Percentiles rank a stretch among this genome's conserved stretches.
These are phyloP conservation scores for Andrena fulva DNA, from an alignment of 2,888 invertebrate genomes.

Conservation along the genomic window DNA sequence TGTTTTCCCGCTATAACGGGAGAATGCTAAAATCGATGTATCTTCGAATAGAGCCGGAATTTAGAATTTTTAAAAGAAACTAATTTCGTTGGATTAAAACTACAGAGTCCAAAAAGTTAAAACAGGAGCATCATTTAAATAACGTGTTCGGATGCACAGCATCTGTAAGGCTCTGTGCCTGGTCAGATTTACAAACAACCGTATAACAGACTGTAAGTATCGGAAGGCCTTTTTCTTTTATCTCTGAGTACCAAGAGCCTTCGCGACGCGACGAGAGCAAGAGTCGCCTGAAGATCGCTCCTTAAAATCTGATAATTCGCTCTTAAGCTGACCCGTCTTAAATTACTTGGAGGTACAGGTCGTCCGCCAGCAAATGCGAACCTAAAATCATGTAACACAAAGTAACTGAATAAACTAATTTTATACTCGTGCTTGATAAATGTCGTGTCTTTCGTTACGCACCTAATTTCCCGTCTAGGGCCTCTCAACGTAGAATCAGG, in stretches of 20 bases:
- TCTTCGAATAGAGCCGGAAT: constrained; percentile 27
- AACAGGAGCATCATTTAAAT: neutral
- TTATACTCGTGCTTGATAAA: constrained; percentile 8
- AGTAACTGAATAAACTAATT: neutral
- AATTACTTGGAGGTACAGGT: constrained; percentile 81
- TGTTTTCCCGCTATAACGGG: constrained; percentile 45
- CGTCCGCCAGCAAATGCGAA: constrained; percentile 83
- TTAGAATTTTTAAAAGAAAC: neutral
- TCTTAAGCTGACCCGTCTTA: constrained; percentile 81
- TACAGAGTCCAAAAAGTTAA: neutral
- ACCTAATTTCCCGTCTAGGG: constrained; percentile 82
- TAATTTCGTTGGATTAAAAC: constrained; percentile 10
- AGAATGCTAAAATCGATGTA: constrained; percentile 26
- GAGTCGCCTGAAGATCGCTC: constrained; percentile 80
- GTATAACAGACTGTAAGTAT: constrained; percentile 73
- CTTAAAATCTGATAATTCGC: constrained; percentile 83
- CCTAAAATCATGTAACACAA: constrained; percentile 66
- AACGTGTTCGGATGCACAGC: constrained; percentile 23
- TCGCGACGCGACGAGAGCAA: constrained; percentile 81
- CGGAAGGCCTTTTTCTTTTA: constrained; percentile 75
- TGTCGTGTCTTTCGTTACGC: constrained; percentile 25
- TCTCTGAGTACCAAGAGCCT: constrained; percentile 81
- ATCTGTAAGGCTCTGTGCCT: constrained; percentile 5
- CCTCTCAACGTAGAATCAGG: constrained; percentile 81
- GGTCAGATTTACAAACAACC: constrained; percentile 61